Conservation (phyloP, 2,888 invertebrate genomes). For the Rhorus exstirpatorius region DNA sequence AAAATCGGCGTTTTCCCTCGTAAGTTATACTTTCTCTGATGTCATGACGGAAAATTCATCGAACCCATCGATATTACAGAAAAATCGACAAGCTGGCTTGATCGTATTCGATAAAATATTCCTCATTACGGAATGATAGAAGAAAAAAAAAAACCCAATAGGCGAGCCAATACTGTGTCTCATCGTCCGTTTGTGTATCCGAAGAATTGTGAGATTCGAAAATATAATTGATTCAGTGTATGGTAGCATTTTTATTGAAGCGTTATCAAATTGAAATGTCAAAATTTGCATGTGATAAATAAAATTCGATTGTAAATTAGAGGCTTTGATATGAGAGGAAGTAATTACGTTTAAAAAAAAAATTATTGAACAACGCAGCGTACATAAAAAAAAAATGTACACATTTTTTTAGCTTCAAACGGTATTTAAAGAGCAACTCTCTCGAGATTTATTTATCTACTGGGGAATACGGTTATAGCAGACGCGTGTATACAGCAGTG, state of each 20-base stretch:
- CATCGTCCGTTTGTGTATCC: too few relatives aligned
- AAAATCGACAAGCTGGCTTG: too few relatives aligned
- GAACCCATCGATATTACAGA: too few relatives aligned
- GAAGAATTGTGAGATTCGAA: too few relatives aligned
- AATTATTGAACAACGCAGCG: neutral
- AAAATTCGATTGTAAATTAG: neutral
- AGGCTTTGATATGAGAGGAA: neutral
- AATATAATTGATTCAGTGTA: too few relatives aligned
- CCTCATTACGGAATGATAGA: too few relatives aligned
- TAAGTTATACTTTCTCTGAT: too few relatives aligned
- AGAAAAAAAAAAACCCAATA: too few relatives aligned
- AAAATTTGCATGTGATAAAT: neutral
- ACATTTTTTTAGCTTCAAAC: constrained; percentile 30
- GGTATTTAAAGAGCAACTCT: constrained; percentile 55
- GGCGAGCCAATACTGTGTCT: too few relatives aligned
- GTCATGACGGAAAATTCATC: too few relatives aligned
- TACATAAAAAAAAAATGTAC: neutral
- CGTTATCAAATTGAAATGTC: neutral
- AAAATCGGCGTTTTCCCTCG: too few relatives aligned
- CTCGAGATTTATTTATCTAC: constrained; percentile 50
- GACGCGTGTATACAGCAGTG: neutral
- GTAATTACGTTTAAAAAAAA: neutral
- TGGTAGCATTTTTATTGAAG: neutral
- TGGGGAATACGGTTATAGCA: constrained; percentile 32
- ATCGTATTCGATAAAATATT: too few relatives aligned